Evolutionary conservation across 2,113 vertebrate genomes (phyloP), one percentile per base, ranked within the genome.

Genomic region (Pseudopodoces humilis): DNA sequence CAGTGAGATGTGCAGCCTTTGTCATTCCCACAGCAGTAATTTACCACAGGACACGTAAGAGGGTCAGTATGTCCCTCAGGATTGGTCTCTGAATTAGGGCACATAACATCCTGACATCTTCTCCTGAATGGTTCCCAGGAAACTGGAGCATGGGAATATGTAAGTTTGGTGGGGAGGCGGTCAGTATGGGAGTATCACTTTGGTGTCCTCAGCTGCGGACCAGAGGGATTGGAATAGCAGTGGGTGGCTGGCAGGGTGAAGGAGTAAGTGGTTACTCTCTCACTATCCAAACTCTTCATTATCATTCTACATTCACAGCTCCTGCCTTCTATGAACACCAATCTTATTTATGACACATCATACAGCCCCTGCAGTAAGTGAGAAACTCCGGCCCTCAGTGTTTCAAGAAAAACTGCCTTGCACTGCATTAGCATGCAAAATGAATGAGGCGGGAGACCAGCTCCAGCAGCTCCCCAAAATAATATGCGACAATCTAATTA

Each of bases 401-500:
- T 77, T 94, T 88, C 76, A 75, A 75, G 70, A 90, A 93, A 94
- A 94, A 80, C 76, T 88, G 87, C 64, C 87, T 90, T 47, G 39
- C 2, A 3, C 83, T 81, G 76, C 56, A 74, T 96, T 96, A 96
- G 80, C 68, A 95, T 78, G 79, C 90, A 93, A 94, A 95, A 95
- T 88, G 64, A 86, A 95, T 84, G 83, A 94, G 65, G 79, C 7
- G 0, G 85, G 76, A 95, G 92, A 58, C 79, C 86, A 81, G 83
- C 83, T 92, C 69, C 92, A 96, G 67, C 76, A 86, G 60, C 86
- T 88, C 90, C 93, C 88, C 92, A 92, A 94, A 96, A 96, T 92
- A 95, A 80, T 92, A 92, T 81, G 76, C 27, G 4, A 96, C 90
- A 96, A 94, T 94, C 92, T 96, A 93, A 96, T 94, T 96, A 93